Evolutionary conservation across 2,797 vertebrate species (phyloP).

Genomic region (Scyliorhinus canicula): DNA sequence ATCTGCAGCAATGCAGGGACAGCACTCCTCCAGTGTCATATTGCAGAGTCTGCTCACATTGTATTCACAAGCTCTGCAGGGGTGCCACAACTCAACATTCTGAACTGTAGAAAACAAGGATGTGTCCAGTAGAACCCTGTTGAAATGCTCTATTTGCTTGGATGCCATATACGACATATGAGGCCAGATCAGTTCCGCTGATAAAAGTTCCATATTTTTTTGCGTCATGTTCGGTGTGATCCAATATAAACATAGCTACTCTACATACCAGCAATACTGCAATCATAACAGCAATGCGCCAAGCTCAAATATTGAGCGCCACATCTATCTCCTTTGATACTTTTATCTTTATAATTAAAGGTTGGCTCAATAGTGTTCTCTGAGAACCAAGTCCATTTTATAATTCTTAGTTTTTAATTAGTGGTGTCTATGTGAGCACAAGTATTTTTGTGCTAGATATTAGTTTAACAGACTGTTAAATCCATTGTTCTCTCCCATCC

Average conservation of each 20-base stretch:
- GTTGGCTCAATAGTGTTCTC: neutral
- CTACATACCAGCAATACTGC: neutral
- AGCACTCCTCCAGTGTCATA: neutral
- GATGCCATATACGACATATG: neutral
- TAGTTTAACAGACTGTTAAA: slow-evolving; percentile 10
- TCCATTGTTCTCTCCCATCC: neutral
- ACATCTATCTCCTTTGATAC: neutral
- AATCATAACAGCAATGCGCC: neutral
- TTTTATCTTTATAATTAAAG: neutral
- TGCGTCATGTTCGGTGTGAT: neutral
- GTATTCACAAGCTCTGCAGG: neutral
- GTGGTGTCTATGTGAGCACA: neutral
- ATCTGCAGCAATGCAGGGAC: neutral
- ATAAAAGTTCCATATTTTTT: neutral
- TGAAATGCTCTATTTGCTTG: neutral
- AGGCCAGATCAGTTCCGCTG: neutral
- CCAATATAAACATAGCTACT: neutral
- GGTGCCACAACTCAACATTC: neutral
- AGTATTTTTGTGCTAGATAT: neutral
- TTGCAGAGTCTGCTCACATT: neutral
- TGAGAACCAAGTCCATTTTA: neutral
- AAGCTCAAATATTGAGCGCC: neutral
- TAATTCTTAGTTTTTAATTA: neutral
- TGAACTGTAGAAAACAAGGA: neutral
- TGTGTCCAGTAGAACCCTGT: neutral